Percentiles rank a stretch among this genome's conserved stretches.
Conservation (phyloP, 2,797 vertebrate species). For the Trichosurus vulpecula region DNA sequence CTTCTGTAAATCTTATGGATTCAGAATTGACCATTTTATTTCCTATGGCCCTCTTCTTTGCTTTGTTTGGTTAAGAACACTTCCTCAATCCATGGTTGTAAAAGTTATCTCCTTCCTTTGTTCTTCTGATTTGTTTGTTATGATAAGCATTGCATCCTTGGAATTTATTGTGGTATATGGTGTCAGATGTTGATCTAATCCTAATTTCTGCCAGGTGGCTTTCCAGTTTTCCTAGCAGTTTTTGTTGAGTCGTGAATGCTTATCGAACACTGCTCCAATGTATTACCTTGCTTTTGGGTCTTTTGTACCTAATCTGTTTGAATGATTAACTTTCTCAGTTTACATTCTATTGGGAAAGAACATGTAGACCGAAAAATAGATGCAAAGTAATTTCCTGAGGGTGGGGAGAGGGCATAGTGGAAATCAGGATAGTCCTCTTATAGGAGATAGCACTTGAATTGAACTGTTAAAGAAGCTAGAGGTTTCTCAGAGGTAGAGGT, state of each 20-base stretch:
- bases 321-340: background rate
- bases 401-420: background rate
- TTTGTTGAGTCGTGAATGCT: background rate
- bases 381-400: background rate
- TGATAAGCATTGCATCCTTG: background rate
- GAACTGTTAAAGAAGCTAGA: background rate
- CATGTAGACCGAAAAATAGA: background rate
- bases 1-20: background rate
- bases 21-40: background rate
- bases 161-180: background rate
- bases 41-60: background rate
- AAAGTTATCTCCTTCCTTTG: background rate
- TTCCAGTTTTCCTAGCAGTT: background rate
- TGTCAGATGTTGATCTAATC: background rate
- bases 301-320: background rate
- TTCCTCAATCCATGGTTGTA: background rate
- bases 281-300: background rate
- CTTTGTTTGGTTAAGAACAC: background rate
- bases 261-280: background rate
- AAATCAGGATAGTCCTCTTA: background rate
- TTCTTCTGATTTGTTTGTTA: background rate
- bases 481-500: too few relatives aligned
- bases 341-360: background rate
- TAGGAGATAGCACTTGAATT: background rate
- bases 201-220: background rate